Evolutionary conservation across 2,113 vertebrate genomes (phyloP), one percentile per base, ranked within the genome.

Genomic region (Chionis minor): DNA sequence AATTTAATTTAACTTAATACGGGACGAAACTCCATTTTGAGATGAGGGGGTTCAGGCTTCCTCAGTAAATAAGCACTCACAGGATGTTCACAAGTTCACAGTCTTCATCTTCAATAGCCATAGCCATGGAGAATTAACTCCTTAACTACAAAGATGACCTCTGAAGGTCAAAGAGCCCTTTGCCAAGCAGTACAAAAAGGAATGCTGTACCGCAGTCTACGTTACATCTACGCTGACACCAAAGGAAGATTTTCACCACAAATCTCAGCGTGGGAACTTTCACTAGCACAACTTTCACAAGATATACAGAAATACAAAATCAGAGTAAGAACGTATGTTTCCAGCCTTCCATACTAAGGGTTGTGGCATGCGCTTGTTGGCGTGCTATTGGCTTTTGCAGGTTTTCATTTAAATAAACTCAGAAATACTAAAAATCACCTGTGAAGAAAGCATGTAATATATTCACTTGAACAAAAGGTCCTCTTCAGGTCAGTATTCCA

Each of bases 41-140:
- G 38, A 42, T 0, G 0, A 3, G 15, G 3, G 3, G 15, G 27
- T 14, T 93, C 30, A 28, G 73, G 27, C 54, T 47, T 55, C 52
- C n/a, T 70, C 38, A 12, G 3, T 27, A 72, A 44, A 28, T 32
- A 21, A 67, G 12, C n/a, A 51, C 15, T n/a, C 70, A 30, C 19
- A 44, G 65, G 32, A 69, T 44, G 44, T 21, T 78, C 14, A 1
- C 58, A 40, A 33, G 22, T 47, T 70, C 54, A 30, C 42, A 54
- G 30, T 26, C 55, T 10, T 12, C 23, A 55, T 23, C n/a, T 90
- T 81, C 74, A 49, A 35, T 2, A 69, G 54, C 40, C 44, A 59
- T 4, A 59, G 27, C 27, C 56, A 22, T n/a, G 0, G 9, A 74
- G 38, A 78, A 70, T 45, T 54, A 78, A 73, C 56, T 52, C 38